Evolutionary conservation across 1,140 invertebrate genomes (phyloP).

Genomic region (Drosophila tsacasi): DNA sequence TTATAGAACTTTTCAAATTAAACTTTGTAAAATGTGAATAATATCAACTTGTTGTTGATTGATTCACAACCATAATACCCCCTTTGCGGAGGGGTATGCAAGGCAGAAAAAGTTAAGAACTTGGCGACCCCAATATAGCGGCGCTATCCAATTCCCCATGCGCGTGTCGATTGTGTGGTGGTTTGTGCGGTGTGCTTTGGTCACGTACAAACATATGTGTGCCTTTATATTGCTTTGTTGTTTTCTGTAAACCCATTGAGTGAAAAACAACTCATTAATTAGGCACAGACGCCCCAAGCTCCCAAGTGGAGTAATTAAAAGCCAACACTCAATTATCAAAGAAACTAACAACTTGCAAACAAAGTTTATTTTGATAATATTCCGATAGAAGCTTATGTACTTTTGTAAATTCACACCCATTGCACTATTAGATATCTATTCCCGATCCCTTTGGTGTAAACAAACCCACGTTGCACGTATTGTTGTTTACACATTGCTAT

Average conservation of each 20-base stretch:
- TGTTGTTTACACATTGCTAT: conserved; percentile 58
- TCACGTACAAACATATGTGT: conserved; percentile 6
- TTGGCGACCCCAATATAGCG: conserved; percentile 13
- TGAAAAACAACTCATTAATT: conserved; percentile 35
- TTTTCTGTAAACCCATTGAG: conserved; percentile 21
- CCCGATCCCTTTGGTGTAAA: conserved; percentile 11
- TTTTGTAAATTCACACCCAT: background rate
- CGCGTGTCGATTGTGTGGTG: conserved; percentile 20
- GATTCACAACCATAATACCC: background rate
- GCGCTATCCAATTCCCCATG: conserved; percentile 58
- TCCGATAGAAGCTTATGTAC: background rate
- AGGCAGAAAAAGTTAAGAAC: conserved; percentile 33
- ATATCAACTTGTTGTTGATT: background rate
- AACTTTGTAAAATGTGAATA: background rate
- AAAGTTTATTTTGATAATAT: background rate
- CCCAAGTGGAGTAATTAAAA: conserved; percentile 4
- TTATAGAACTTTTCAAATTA: no score
- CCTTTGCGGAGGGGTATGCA: conserved; percentile 2
- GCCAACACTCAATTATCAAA: background rate
- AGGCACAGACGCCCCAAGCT: background rate
- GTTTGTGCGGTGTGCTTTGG: conserved; percentile 1
- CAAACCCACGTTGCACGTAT: conserved; percentile 6
- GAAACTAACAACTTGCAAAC: background rate
- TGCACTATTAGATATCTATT: conserved; percentile 1
- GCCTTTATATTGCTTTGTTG: conserved; percentile 31